phyloP scores from a whole-genome alignment of 2,113 vertebrate genomes.

The Gadus macrocephalus region DNA sequence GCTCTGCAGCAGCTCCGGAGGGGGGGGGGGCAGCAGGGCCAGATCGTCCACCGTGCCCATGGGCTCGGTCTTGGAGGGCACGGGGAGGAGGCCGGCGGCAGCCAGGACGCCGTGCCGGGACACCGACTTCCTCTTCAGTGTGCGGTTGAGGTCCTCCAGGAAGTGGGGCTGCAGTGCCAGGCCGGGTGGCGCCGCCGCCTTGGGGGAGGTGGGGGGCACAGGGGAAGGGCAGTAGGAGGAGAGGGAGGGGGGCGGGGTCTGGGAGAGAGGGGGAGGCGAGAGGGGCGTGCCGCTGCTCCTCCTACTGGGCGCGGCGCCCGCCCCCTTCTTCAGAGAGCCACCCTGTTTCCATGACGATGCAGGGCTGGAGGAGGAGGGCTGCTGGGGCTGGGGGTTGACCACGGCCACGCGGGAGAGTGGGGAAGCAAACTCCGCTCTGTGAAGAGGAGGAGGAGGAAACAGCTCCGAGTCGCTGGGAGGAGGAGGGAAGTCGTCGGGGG shows the following conservation, averaged over 20 bases:
- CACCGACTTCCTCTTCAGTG: conserved; percentile 95
- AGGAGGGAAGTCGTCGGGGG: conserved; percentile 71
- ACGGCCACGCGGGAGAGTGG: conserved; percentile 91
- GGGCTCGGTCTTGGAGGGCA: conserved; percentile 39
- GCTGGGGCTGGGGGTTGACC: conserved; percentile 91
- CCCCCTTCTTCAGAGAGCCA: conserved; percentile 78
- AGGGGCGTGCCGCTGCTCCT: conserved; percentile 81
- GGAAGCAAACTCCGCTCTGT: conserved; percentile 77
- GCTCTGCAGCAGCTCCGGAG: conserved; percentile 85
- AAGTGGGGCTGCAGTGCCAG: conserved; percentile 90
- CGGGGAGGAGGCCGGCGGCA: conserved; percentile 70
- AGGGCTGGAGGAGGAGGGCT: conserved; percentile 27
- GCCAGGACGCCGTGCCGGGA: conserved; percentile 89
- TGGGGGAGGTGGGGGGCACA: conserved; percentile 86
- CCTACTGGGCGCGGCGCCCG: conserved; percentile 73
- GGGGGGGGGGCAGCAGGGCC: conserved; percentile 87
- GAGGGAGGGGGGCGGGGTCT: conserved; percentile 68
- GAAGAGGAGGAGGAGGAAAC: conserved; percentile 80
- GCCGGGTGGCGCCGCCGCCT: conserved; percentile 61
- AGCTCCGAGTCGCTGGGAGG: conserved; percentile 86
- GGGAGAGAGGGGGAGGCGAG: conserved; percentile 55
- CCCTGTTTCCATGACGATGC: conserved; percentile 76
- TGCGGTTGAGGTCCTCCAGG: conserved; percentile 96
- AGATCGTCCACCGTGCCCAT: conserved; percentile 95
- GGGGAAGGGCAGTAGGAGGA: conserved; percentile 51